phyloP scores from a whole-genome alignment of 2,797 vertebrate genomes.

The Nannoperca obscura region DNA sequence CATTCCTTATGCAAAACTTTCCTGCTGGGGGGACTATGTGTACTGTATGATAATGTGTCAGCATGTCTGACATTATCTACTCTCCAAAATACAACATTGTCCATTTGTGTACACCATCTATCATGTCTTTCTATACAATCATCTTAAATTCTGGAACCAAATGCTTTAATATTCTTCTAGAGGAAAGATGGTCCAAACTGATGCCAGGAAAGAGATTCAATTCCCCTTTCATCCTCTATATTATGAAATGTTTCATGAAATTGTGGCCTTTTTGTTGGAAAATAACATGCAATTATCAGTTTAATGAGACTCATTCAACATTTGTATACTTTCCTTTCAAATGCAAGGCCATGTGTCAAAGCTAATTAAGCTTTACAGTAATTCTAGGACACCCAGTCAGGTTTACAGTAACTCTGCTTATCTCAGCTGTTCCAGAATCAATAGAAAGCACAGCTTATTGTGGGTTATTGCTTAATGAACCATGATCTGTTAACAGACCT shows the following conservation, averaged over 20 bases:
- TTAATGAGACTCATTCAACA: slow-evolving; percentile 27
- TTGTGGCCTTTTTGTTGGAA: slow-evolving; percentile 5
- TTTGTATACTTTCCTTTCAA: slow-evolving; percentile 24
- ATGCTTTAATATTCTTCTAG: slow-evolving; percentile 24
- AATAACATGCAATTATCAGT: slow-evolving; percentile 41
- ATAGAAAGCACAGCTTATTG: neutral
- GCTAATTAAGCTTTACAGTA: slow-evolving; percentile 30
- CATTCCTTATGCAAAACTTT: slow-evolving; percentile 67
- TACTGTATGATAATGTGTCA: slow-evolving; percentile 63
- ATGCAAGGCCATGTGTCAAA: slow-evolving; percentile 48
- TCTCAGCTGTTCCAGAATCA: slow-evolving; percentile 39
- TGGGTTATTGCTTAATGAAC: slow-evolving; percentile 9
- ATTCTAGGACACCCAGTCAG: neutral
- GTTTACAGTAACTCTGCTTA: slow-evolving; percentile 33
- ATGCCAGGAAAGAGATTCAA: neutral
- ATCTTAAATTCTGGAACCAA: slow-evolving; percentile 28
- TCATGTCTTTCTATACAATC: slow-evolving; percentile 36
- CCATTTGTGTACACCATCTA: slow-evolving; percentile 6
- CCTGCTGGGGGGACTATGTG: slow-evolving; percentile 49
- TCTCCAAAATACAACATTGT: slow-evolving; percentile 33
- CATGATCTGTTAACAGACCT: slow-evolving; percentile 22
- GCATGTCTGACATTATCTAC: slow-evolving; percentile 50
- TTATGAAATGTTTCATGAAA: slow-evolving; percentile 31
- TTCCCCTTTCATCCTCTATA: neutral
- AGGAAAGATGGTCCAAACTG: slow-evolving; percentile 2